These are phyloP conservation scores for Mastomys coucha DNA, from an alignment of 2,113 vertebrate species.

Conservation along the genomic window DNA sequence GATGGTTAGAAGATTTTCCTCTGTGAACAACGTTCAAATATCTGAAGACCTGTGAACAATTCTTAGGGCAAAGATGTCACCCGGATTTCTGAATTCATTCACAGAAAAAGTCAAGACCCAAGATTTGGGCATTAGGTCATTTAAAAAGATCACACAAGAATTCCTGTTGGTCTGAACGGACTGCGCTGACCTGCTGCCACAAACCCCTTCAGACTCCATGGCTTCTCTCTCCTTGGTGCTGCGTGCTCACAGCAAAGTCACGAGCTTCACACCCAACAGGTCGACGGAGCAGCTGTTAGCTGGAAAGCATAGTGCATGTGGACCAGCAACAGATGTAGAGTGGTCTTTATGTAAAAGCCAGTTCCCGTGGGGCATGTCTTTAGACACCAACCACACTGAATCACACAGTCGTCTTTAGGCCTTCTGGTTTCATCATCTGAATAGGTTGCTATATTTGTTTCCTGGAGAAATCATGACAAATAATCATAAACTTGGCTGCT, in stretches of 20 bases:
- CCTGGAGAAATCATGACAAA: not conserved
- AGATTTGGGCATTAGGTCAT: not conserved
- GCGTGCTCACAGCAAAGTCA: not conserved
- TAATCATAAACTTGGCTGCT: not conserved
- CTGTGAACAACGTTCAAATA: not conserved
- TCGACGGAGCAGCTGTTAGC: not conserved
- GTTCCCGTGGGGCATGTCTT: not conserved
- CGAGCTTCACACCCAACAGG: not conserved
- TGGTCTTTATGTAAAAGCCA: not conserved
- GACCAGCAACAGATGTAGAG: not conserved
- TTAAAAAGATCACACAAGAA: not conserved
- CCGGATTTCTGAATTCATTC: not conserved
- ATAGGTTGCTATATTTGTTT: not conserved
- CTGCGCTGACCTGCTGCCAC: not conserved
- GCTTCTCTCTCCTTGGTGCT: not conserved
- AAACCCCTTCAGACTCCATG: not conserved
- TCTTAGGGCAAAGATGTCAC: not conserved
- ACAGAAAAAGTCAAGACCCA: not conserved
- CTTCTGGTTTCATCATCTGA: not conserved
- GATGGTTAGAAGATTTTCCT: not conserved
- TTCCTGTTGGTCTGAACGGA: not conserved
- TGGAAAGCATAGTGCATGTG: not conserved
- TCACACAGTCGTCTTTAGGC: not conserved
- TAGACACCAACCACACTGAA: not conserved
- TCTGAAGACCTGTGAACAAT: not conserved